Percentiles rank a stretch among this genome's conserved stretches.
phyloP scores from a whole-genome alignment of 2,888 invertebrate species.

The Hoplodrina ambigua region DNA sequence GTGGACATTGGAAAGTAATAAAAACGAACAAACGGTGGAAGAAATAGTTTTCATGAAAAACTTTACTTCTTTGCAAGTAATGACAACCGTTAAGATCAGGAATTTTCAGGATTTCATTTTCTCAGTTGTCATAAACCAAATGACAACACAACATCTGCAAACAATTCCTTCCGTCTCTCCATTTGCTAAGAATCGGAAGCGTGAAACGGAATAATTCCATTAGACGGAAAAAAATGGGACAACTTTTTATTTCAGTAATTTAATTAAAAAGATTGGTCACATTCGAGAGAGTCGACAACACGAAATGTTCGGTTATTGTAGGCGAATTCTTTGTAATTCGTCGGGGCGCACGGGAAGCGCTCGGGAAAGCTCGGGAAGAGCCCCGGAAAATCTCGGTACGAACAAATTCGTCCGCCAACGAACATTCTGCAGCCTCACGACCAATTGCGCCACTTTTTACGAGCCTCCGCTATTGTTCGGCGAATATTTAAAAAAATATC shows the following conservation, averaged over 20 bases:
- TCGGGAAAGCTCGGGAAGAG: slow-evolving; percentile 63
- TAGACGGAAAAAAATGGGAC: slow-evolving; percentile 50
- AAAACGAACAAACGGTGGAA: slow-evolving; percentile 4
- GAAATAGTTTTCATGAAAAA: slow-evolving; percentile 5
- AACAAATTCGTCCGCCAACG: slow-evolving; percentile 72
- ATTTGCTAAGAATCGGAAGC: slow-evolving; percentile 50
- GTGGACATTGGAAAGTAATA: slow-evolving; percentile 35
- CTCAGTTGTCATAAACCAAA: slow-evolving; percentile 6
- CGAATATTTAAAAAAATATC: slow-evolving; percentile 69
- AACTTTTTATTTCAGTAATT: slow-evolving; percentile 71
- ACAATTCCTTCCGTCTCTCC: slow-evolving; percentile 28
- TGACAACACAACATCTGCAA: slow-evolving; percentile 30
- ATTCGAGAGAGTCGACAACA: slow-evolving; percentile 68
- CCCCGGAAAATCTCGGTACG: slow-evolving; percentile 70
- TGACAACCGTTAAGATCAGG: not conserved
- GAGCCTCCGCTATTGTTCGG: slow-evolving; percentile 69
- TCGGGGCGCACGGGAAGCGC: slow-evolving; percentile 52
- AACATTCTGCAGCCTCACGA: slow-evolving; percentile 71
- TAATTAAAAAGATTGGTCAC: slow-evolving; percentile 79
- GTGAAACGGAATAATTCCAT: slow-evolving; percentile 62
- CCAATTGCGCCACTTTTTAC: slow-evolving; percentile 75
- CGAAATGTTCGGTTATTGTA: slow-evolving; percentile 76
- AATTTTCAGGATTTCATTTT: slow-evolving; percentile 1
- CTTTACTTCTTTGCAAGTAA: slow-evolving; percentile 9
- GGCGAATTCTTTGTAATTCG: slow-evolving; percentile 73